Evolutionary conservation across 2,113 vertebrate genomes (phyloP).

Genomic region (Sphyrna mokarran): DNA sequence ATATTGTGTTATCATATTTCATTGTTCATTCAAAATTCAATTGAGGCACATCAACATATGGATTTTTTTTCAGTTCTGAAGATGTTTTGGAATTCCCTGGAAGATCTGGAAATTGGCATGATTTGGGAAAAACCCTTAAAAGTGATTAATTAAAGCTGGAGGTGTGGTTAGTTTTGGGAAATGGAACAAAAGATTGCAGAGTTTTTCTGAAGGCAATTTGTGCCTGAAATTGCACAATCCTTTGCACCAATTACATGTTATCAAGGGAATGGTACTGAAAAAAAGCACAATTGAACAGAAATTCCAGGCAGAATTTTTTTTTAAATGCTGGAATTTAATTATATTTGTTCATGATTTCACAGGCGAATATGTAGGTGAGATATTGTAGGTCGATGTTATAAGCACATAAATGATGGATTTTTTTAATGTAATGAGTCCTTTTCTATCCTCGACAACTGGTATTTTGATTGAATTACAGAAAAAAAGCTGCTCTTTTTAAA

Average conservation of each 20-base stretch:
- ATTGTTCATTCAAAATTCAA: too few species aligned
- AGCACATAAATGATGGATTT: not conserved
- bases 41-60: too few species aligned
- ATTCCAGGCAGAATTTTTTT: not conserved
- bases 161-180: not conserved
- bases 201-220: not conserved
- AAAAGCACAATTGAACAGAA: not conserved
- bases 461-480: conserved; percentile 17
- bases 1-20: too few species aligned
- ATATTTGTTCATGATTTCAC: not conserved
- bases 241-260: not conserved
- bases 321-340: not conserved
- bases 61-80: too few species aligned
- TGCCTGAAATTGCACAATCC: not conserved
- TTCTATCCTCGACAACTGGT: not conserved
- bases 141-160: not conserved
- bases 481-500: not conserved
- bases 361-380: not conserved
- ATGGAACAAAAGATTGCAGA: not conserved
- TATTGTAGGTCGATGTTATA: not conserved
- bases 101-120: not conserved
- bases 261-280: not conserved
- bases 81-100: not conserved
- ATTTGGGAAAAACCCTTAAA: not conserved
- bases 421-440: not conserved